phyloP scores from a whole-genome alignment of 2,113 vertebrate genomes.

The Danio rerio region GRCz12tu NC_133180.1:71946001-71946500 shows the following conservation, averaged over 20 bases:
- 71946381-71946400: constrained; percentile 88
- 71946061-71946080: no score
- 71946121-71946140: no score
- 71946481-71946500: constrained; percentile 58
- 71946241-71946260: constrained; percentile 51
- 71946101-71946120: no score
- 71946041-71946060: no score
- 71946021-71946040: no score
- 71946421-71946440: constrained; percentile 63
- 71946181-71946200: constrained; percentile 37
- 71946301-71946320: constrained; percentile 57
- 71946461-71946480: constrained; percentile 53
- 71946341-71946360: constrained; percentile 78
- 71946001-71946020: no score
- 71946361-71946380: constrained; percentile 88
- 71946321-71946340: constrained; percentile 64
- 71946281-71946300: constrained; percentile 55
- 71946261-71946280: constrained; percentile 56
- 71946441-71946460: constrained; percentile 61
- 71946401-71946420: constrained; percentile 86
- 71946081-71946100: no score
- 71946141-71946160: background rate
- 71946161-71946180: constrained; percentile 9
- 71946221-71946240: constrained; percentile 47
- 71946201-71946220: constrained; percentile 54